Percentiles rank a stretch among this genome's conserved stretches.
Conservation (phyloP, 2,113 vertebrate species). For the Ornithorhynchus anatinus region DNA sequence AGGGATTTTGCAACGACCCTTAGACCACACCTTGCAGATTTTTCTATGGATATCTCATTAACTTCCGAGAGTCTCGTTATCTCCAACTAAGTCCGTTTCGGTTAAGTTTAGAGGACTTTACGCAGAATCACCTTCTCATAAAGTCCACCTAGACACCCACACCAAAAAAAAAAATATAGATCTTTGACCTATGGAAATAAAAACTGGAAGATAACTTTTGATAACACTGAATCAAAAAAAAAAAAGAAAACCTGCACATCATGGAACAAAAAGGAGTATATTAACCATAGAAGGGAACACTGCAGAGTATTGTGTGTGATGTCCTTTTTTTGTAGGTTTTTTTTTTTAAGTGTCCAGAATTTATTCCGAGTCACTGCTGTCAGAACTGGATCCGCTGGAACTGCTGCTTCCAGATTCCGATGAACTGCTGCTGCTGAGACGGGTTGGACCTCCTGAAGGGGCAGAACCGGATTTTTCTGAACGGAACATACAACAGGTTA, state of each 20-base stretch:
- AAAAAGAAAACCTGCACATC: conserved; percentile 53
- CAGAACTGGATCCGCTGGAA: conserved; percentile 85
- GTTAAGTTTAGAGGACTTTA: conserved; percentile 56
- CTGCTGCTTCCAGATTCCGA: conserved; percentile 85
- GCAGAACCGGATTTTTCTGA: conserved; percentile 80
- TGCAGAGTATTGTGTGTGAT: conserved; percentile 1
- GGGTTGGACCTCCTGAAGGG: conserved; percentile 79
- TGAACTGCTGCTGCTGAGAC: conserved; percentile 81
- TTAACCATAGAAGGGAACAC: conserved; percentile 35
- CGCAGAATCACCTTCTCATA: conserved; percentile 41
- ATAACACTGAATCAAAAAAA: conserved; percentile 64
- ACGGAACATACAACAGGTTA: background rate
- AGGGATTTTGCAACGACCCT: conserved; percentile 17
- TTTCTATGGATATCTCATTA: conserved; percentile 28
- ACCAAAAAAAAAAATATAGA: conserved; percentile 33
- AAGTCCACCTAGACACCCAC: conserved; percentile 52
- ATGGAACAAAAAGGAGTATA: conserved; percentile 46
- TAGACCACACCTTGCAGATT: conserved; percentile 2
- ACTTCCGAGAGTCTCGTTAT: conserved; percentile 24
- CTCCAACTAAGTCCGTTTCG: conserved; percentile 1
- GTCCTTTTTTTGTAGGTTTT: conserved; percentile 8
- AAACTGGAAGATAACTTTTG: conserved; percentile 46
- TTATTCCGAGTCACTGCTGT: conserved; percentile 86
- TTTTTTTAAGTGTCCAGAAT: background rate
- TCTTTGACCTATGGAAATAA: conserved; percentile 60